These are phyloP conservation scores for Leptinotarsa haldemani DNA, from an alignment of 2,888 invertebrate genomes.

Conservation along the genomic window DNA sequence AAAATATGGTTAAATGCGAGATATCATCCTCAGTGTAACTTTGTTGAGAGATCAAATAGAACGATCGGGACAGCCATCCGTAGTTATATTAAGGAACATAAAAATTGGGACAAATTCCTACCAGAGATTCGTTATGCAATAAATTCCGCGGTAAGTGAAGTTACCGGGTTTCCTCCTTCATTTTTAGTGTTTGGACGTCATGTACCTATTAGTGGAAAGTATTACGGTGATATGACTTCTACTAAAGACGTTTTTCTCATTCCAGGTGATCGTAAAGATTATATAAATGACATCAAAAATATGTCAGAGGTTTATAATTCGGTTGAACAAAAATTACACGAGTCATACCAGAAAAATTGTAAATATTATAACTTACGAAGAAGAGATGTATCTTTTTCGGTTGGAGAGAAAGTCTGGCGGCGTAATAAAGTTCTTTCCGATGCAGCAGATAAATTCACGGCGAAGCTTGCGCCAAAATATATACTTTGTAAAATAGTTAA, in stretches of 20 bases:
- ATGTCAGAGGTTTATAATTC: slow-evolving; percentile 15
- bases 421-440: slow-evolving; percentile 37
- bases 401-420: slow-evolving; percentile 34
- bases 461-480: slow-evolving; percentile 33
- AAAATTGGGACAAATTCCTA: slow-evolving; percentile 50
- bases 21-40: slow-evolving; percentile 57
- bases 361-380: slow-evolving; percentile 36
- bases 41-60: slow-evolving; percentile 55
- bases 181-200: slow-evolving; percentile 47
- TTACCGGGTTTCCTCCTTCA: slow-evolving; percentile 47
- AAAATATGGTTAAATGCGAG: slow-evolving; percentile 46
- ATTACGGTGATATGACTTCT: slow-evolving; percentile 27
- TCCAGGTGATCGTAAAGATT: slow-evolving; percentile 8
- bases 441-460: slow-evolving; percentile 31
- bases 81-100: slow-evolving; percentile 44
- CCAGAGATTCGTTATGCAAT: slow-evolving; percentile 51
- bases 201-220: slow-evolving; percentile 39
- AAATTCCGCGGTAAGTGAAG: slow-evolving; percentile 48
- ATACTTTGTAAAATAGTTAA: slow-evolving; percentile 1
- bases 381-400: slow-evolving; percentile 26
- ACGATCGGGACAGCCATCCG: slow-evolving; percentile 53
- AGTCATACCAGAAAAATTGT: slow-evolving; percentile 27
- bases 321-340: slow-evolving; percentile 24
- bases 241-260: slow-evolving; percentile 27
- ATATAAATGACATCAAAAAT: slow-evolving; percentile 18